Percentiles rank a stretch among this genome's conserved stretches.
Conservation (phyloP, 92 coral and sea anemone genomes). For the Zoanthus solanderi region DNA sequence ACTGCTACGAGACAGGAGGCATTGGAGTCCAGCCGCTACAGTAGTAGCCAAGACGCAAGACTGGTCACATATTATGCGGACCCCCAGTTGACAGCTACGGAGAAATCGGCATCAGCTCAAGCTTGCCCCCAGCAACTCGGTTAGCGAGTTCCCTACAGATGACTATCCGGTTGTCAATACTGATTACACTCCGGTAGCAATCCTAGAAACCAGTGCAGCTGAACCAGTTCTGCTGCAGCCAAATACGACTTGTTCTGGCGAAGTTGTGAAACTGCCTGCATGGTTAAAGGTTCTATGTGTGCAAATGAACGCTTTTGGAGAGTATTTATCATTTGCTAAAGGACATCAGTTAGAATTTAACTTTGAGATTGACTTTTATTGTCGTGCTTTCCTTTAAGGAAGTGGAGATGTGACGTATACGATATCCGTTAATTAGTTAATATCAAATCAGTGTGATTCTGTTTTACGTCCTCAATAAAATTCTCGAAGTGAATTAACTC, state of each 20-base stretch:
- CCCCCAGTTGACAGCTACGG: constrained; percentile 12
- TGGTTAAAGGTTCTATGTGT: constrained; percentile 10
- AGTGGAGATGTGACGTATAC: neutral
- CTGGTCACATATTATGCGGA: constrained; percentile 13
- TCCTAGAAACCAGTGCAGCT: neutral
- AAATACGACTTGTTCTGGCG: neutral
- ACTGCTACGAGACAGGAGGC: constrained; percentile 16
- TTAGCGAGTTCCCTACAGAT: neutral
- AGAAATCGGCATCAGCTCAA: constrained; percentile 43
- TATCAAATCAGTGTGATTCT: neutral
- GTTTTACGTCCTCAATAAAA: neutral
- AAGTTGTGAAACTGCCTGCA: constrained; percentile 3
- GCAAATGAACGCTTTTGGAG: neutral
- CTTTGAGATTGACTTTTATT: neutral
- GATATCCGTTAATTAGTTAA: neutral
- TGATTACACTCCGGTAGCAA: neutral
- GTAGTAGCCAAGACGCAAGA: constrained; percentile 17
- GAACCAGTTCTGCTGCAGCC: neutral
- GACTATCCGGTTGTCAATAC: neutral
- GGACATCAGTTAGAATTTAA: neutral
- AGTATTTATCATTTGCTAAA: neutral
- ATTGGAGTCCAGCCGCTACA: constrained; percentile 41
- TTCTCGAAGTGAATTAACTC: neutral
- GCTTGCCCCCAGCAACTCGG: neutral
- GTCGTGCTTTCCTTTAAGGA: neutral